Base-by-base conservation (phyloP, 2,888 invertebrate genomes). In the Pinctada fucata region DNA sequence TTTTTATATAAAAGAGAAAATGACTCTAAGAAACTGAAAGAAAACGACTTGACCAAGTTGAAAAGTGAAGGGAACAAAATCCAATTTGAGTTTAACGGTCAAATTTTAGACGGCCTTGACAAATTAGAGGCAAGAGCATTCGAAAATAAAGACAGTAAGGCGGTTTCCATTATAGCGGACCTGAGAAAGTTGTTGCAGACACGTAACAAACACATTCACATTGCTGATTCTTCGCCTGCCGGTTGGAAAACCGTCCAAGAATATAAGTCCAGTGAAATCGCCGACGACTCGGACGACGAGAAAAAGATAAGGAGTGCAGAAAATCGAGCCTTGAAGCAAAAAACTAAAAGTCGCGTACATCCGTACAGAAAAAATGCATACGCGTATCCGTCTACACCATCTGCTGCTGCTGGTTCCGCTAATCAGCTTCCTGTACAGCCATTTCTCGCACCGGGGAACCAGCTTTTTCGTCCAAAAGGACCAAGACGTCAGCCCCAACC, bases 211-310 rank as follows among this genome's bases (percentile, higher is more conserved):
- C 71, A 71, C 31, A 52, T 71, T 4, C 16, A 16, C n/a, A 71
- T 71, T 31, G 71, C 71, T 10, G 71, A 71, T 31, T 50, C 50
- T 10, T 52, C 71, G 6, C 71, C 71, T 51, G 71, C 71, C 45
- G 52, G 71, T 10, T 71, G 71, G 71, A 71, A 71, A 71, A 71
- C 52, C 13, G 70, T 71, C 2, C 50, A 71, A 13, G 71, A 71
- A 31, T 71, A 71, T 45, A 50, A 71, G 49, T 47, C 70, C 8
- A 70, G 70, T 16, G 71, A 71, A 8, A 71, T 71, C 6, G 71
- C 71, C n/a, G 71, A 52, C 5, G 52, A 71, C 31, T 71, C 50
- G 6, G 71, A 71, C 16, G 71, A 71, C 52, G 71, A 71, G 31
- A 52, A 51, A 52, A 71, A 71, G 45, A 67, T 67, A n/a, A n/a